Evolutionary conservation across 2,888 invertebrate genomes (phyloP).

Genomic region (Agonopterix arenella): DNA sequence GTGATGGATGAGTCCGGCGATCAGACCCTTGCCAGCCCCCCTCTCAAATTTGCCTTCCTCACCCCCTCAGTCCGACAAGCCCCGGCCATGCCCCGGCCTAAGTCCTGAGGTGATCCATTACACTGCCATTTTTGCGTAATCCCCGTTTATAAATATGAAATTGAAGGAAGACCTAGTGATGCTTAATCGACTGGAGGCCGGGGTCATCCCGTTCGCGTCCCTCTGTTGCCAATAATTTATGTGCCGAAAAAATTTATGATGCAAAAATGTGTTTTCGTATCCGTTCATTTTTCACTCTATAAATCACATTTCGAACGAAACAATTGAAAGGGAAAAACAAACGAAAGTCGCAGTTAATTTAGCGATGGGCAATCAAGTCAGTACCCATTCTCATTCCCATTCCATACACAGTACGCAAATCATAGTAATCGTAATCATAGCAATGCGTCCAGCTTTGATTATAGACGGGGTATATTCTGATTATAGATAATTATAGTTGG

Average conservation of each 20-base stretch:
- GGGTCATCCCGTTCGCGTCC: conserved; percentile 52
- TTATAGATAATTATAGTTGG: conserved; percentile 70
- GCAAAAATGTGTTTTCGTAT: conserved; percentile 20
- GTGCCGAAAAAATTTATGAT: conserved; percentile 40
- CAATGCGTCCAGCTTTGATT: conserved; percentile 7
- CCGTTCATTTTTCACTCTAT: conserved; percentile 2
- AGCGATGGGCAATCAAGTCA: conserved; percentile 34
- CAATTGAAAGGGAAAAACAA: conserved; percentile 14
- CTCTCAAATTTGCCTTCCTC: conserved; percentile 66
- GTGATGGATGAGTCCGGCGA: conserved; percentile 75
- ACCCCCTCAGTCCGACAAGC: conserved; percentile 39
- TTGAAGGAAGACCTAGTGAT: conserved; percentile 73
- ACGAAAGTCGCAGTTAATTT: conserved; percentile 16
- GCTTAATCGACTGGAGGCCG: conserved; percentile 76
- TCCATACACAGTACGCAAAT: conserved; percentile 20
- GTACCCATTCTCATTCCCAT: background rate
- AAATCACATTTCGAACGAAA: conserved; percentile 7
- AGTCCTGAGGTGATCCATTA: conserved; percentile 76
- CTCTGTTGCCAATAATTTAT: conserved; percentile 59
- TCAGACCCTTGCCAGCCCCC: conserved; percentile 65
- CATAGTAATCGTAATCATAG: conserved; percentile 33
- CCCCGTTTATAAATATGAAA: conserved; percentile 77
- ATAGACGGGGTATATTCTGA: conserved; percentile 21
- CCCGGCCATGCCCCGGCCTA: conserved; percentile 34
- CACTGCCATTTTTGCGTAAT: conserved; percentile 75